These are phyloP conservation scores for Cheracebus regulus DNA, from an alignment of 2,797 vertebrate species.

Conservation along the genomic window DNA sequence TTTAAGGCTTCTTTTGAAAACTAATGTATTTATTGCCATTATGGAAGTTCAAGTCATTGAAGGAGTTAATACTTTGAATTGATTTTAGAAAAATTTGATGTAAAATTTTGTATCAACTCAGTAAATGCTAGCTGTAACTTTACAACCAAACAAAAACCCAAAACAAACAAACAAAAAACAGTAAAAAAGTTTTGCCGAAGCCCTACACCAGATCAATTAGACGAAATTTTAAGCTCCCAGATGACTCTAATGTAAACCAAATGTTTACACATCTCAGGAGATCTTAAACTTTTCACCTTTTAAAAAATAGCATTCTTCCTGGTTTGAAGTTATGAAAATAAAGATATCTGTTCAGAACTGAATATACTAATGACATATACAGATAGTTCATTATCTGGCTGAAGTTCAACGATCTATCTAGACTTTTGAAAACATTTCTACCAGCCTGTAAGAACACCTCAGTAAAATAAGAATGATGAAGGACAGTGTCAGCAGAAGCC, in stretches of 20 bases:
- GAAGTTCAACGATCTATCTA: background rate
- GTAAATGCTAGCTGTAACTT: background rate
- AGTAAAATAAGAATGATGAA: background rate
- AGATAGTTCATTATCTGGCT: background rate
- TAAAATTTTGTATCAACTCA: background rate
- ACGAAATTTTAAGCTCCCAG: background rate
- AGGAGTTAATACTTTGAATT: background rate
- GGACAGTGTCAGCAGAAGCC: background rate
- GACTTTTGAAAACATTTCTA: background rate
- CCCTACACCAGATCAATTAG: background rate
- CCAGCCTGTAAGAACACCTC: background rate
- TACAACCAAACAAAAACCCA: background rate
- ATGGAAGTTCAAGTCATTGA: background rate
- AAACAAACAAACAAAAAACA: background rate
- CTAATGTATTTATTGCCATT: background rate
- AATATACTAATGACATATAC: background rate
- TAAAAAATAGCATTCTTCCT: background rate
- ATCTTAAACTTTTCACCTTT: background rate
- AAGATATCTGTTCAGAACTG: background rate
- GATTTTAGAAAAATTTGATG: background rate
- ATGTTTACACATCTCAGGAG: background rate
- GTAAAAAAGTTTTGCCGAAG: background rate
- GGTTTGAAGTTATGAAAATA: background rate
- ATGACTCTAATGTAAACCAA: background rate
- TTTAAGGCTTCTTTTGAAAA: background rate